These are phyloP conservation scores for Scarus forsteni DNA, from an alignment of 2,797 vertebrate genomes.

Conservation along the genomic window DNA sequence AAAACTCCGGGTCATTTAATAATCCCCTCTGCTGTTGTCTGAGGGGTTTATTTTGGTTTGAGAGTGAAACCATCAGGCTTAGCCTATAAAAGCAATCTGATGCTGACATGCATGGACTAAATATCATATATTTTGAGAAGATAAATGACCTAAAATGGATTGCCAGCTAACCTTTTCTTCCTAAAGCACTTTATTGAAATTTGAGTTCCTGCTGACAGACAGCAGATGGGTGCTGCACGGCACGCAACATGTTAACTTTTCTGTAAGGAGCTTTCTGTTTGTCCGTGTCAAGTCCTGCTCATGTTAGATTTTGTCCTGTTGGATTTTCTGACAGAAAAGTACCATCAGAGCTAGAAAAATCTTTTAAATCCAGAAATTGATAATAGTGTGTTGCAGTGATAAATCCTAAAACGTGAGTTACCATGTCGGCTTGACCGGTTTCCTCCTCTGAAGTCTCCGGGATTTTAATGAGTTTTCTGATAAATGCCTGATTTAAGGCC, in stretches of 20 bases:
- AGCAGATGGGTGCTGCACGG: background rate
- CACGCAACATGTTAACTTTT: conserved; percentile 2
- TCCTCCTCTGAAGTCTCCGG: too few species aligned
- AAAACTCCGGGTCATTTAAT: conserved; percentile 30
- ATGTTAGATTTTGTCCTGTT: too few species aligned
- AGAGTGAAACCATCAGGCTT: conserved; percentile 31
- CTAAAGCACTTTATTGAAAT: conserved; percentile 18
- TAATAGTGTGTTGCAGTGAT: too few species aligned
- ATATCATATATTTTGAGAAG: conserved; percentile 28
- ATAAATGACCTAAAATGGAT: conserved; percentile 32
- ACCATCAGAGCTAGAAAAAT: too few species aligned
- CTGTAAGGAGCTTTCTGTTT: too few species aligned
- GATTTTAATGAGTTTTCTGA: too few species aligned
- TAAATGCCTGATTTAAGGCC: too few species aligned
- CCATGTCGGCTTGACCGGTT: too few species aligned
- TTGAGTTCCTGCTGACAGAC: conserved; percentile 10
- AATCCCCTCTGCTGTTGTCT: conserved; percentile 31
- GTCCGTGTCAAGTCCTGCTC: too few species aligned
- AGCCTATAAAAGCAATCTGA: conserved; percentile 36
- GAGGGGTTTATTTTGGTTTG: conserved; percentile 25
- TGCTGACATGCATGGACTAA: conserved; percentile 16
- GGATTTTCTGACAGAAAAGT: too few species aligned
- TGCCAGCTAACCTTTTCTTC: conserved; percentile 20
- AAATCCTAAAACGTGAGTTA: too few species aligned
- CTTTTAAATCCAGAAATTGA: too few species aligned